A percentile compares a stretch with the other conserved stretches of the same genome.
Conservation (phyloP, 2,113 vertebrate species). For the Hippocampus zosterae region DNA sequence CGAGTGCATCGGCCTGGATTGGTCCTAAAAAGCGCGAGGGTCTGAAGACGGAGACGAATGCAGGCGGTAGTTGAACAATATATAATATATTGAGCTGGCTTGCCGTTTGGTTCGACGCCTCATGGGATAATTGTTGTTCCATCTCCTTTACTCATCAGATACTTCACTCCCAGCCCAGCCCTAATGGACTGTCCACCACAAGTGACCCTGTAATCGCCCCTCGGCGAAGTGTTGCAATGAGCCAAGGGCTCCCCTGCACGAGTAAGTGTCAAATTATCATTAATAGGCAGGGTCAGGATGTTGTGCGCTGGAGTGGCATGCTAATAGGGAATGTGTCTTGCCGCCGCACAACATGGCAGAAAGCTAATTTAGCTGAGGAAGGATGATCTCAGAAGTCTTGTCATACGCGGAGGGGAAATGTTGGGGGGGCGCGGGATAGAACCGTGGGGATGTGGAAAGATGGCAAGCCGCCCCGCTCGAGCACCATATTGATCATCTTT, state of each 20-base stretch:
- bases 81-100: not conserved
- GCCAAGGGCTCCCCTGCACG: conserved; percentile 5
- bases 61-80: not conserved
- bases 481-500: conserved; percentile 65
- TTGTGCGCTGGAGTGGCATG: conserved; percentile 1
- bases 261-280: conserved; percentile 17
- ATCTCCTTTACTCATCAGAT: not conserved
- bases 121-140: not conserved
- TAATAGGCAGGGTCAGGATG: conserved; percentile 10
- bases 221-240: conserved; percentile 12
- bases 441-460: conserved; percentile 25
- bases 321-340: not conserved
- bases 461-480: conserved; percentile 30
- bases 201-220: conserved; percentile 8
- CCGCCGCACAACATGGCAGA: conserved; percentile 10
- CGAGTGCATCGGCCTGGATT: not conserved
- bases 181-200: not conserved
- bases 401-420: conserved; percentile 34
- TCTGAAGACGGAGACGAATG: not conserved
- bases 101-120: not conserved
- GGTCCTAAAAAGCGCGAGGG: not conserved
- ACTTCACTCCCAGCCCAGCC: not conserved
- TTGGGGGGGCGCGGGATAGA: conserved; percentile 8
- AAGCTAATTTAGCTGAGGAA: conserved; percentile 32
- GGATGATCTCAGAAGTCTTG: conserved; percentile 25